Percentiles rank a stretch among this genome's conserved stretches.
These are phyloP conservation scores for Eledona agricola DNA, from an alignment of 2,888 invertebrate genomes.

Conservation along the genomic window DNA sequence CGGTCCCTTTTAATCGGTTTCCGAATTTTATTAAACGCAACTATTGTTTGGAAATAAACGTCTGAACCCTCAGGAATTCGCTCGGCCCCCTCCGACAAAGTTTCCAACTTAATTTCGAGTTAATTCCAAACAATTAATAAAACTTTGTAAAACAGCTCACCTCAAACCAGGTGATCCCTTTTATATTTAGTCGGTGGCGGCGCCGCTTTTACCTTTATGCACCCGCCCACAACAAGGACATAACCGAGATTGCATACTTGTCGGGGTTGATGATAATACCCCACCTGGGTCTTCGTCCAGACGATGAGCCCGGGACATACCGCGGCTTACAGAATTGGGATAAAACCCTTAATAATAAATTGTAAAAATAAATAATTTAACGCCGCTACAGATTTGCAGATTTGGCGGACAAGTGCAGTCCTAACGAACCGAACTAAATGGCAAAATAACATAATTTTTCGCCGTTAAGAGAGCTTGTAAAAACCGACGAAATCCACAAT, in stretches of 20 bases:
- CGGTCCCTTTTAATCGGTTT: not conserved
- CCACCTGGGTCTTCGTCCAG: constrained; percentile 37
- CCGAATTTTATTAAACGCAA: constrained; percentile 21
- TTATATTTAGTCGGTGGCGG: constrained; percentile 25
- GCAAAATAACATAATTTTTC: constrained; percentile 18
- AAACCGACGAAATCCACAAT: too few relatives aligned
- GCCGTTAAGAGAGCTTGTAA: too few relatives aligned
- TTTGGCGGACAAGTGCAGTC: not conserved
- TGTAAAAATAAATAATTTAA: constrained; percentile 35
- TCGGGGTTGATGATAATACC: constrained; percentile 37
- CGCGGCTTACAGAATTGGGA: constrained; percentile 16
- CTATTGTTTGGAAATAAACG: constrained; percentile 24
- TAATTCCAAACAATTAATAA: constrained; percentile 39
- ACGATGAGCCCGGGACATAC: constrained; percentile 6
- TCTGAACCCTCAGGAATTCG: constrained; percentile 31
- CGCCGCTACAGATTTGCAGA: constrained; percentile 17
- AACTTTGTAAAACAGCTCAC: constrained; percentile 35
- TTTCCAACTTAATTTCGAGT: constrained; percentile 36
- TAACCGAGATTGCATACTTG: constrained; percentile 41
- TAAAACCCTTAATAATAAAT: too few relatives aligned
- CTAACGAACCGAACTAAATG: constrained; percentile 17
- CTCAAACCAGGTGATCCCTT: constrained; percentile 37
- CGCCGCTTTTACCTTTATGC: constrained; percentile 17
- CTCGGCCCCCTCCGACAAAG: constrained; percentile 21
- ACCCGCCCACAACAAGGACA: constrained; percentile 38